Percentiles rank a stretch among this genome's conserved stretches.
Evolutionary conservation across 2,888 invertebrate genomes (phyloP).

Genomic region (Noctua comes): DNA sequence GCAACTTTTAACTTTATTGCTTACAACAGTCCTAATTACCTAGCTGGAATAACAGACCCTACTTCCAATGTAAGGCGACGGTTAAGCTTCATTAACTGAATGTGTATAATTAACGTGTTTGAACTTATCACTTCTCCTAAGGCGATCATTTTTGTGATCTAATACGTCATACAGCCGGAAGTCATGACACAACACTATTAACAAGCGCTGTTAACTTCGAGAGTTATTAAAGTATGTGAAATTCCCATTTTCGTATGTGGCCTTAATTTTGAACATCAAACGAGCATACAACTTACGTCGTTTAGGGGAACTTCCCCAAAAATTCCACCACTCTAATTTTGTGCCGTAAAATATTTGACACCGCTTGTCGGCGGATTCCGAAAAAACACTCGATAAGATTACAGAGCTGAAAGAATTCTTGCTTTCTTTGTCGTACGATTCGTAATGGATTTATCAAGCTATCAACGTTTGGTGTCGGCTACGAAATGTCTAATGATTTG

Average conservation of each 20-base stretch:
- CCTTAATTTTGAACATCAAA: conserved; percentile 79
- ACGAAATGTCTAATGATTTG: conserved; percentile 62
- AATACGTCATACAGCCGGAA: conserved; percentile 37
- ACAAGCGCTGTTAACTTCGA: conserved; percentile 59
- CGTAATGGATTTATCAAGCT: conserved; percentile 68
- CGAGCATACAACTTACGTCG: conserved; percentile 78
- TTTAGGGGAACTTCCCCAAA: conserved; percentile 77
- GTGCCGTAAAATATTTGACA: conserved; percentile 76
- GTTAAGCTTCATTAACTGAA: conserved; percentile 59
- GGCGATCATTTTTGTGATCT: conserved; percentile 10
- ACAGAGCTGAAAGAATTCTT: conserved; percentile 56
- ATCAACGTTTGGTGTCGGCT: conserved; percentile 54
- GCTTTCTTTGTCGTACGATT: conserved; percentile 58
- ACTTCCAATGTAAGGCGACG: conserved; percentile 64
- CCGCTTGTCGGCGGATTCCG: conserved; percentile 69
- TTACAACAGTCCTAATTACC: conserved; percentile 73
- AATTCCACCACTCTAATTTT: conserved; percentile 74
- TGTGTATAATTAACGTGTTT: conserved; percentile 49
- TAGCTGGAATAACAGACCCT: conserved; percentile 62
- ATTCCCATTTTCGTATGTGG: conserved; percentile 75
- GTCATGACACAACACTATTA: conserved; percentile 63
- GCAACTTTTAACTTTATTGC: conserved; percentile 74
- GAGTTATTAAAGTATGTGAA: conserved; percentile 73
- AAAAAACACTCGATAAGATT: conserved; percentile 67
- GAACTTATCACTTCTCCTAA: conserved; percentile 22